Base-by-base conservation (phyloP, 1,140 invertebrate species). In the Drosophila parabipectinata region DNA sequence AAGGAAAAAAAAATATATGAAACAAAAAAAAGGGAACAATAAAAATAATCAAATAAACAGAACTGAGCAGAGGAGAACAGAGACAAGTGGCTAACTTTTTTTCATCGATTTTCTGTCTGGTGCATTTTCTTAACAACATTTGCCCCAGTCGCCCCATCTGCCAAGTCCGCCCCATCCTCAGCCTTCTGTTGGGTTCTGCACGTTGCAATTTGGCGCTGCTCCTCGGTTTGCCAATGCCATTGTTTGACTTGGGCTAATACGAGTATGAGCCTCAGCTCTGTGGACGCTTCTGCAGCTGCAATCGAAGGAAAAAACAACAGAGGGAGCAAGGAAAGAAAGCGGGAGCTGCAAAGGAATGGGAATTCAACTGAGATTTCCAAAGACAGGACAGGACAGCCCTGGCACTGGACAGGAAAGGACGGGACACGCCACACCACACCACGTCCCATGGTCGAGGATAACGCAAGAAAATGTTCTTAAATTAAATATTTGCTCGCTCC, bases 221-320 rank as follows among this genome's bases (percentile, higher is more conserved):
- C 77, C 67, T 67, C 72, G 74, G 67, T 62, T 77, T 66, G 72
- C 81, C 80, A 85, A 79, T 84, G 80, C 81, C 81, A 84, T 84
- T 84, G 81, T 84, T 84, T 84, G 81, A 84, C 81, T 85, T 80
- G 73, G 77, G 81, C 81, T 84, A 85, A 84, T 84, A 84, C 77
- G 81, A 85, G 79, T 75, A 75, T 75, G 72, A 79, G 79, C 58
- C 66, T 44, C 61, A 63, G 58, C 58, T 54, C 63, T 69, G 28
- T 50, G 64, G 56, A 14, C 50, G 51, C 69, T 69, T 58, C 77
- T 74, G 61, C 56, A 71, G 58, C 66, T 72, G 71, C 57, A 68
- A 76, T 59, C 59, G 59, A 64, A 74, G 60, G 14, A 64, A 66
- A 69, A 44, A 41, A 50, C 50, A 54, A 45, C 21, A 48, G 62